Conservation (phyloP, 1,140 invertebrate species). For the Plutomurus gul region DNA sequence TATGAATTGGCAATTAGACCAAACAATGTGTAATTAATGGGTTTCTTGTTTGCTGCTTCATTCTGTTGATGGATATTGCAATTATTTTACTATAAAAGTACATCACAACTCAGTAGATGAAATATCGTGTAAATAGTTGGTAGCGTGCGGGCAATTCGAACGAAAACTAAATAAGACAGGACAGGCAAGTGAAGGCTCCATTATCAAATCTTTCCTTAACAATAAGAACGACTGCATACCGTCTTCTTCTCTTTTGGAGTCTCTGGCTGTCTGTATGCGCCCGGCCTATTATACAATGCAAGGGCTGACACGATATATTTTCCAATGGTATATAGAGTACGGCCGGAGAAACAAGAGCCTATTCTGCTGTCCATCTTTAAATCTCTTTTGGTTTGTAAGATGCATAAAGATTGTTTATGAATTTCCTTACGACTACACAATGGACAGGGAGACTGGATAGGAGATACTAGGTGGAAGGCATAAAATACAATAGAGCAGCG, state of each 20-base stretch:
- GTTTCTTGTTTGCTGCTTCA: slow-evolving; percentile 1
- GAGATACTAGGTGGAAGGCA: neutral
- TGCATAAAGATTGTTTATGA: slow-evolving; percentile 10
- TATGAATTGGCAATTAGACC: slow-evolving; percentile 33
- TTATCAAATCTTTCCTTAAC: neutral
- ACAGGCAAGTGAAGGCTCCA: slow-evolving; percentile 4
- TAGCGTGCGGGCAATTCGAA: neutral
- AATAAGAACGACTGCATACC: neutral
- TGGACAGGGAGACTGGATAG: no score
- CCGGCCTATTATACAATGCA: no score
- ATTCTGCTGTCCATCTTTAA: neutral
- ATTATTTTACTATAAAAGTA: slow-evolving; percentile 18
- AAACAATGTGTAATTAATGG: slow-evolving; percentile 36
- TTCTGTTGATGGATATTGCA: slow-evolving; percentile 18
- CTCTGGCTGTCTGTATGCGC: no score
- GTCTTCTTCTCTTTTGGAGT: no score
- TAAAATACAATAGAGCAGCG: neutral
- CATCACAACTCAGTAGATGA: slow-evolving; percentile 16
- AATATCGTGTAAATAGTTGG: slow-evolving; percentile 23
- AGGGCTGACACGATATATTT: no score
- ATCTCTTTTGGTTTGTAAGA: neutral
- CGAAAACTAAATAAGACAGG: slow-evolving; percentile 18
- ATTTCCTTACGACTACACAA: slow-evolving; percentile 14
- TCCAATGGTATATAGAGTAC: no score
- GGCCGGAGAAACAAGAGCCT: neutral